A percentile compares a stretch with the other conserved stretches of the same genome.
Conservation (phyloP, 2,113 vertebrate genomes). For the Pseudonaja textilis region DNA sequence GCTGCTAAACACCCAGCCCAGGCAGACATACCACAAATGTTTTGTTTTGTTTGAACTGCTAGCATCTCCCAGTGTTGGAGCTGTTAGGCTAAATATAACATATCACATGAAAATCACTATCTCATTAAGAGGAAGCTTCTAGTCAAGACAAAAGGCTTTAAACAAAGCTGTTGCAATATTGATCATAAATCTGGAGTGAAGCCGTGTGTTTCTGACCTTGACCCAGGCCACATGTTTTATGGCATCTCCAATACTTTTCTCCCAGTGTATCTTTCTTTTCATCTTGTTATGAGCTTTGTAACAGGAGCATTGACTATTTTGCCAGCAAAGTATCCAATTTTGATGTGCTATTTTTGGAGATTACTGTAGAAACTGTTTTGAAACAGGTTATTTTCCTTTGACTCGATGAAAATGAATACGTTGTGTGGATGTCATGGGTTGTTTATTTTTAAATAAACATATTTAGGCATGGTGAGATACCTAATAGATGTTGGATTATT, state of each 20-base stretch:
- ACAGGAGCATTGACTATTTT: not conserved
- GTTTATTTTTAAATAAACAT: not conserved
- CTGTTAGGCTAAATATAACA: constrained; percentile 26
- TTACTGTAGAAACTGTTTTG: not conserved
- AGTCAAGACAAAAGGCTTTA: constrained; percentile 32
- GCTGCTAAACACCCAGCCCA: constrained; percentile 26
- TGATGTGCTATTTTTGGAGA: constrained; percentile 6
- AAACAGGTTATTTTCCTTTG: not conserved
- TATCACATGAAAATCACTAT: not conserved
- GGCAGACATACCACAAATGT: constrained; percentile 15
- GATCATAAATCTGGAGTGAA: constrained; percentile 30
- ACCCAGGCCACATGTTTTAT: constrained; percentile 29
- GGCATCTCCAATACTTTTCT: constrained; percentile 16
- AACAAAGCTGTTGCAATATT: constrained; percentile 10
- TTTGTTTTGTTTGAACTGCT: constrained; percentile 12
- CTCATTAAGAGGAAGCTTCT: constrained; percentile 39
- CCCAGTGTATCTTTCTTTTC: not conserved
- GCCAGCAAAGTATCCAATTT: not conserved
- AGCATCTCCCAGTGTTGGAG: constrained; percentile 14
- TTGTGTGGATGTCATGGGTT: not conserved
- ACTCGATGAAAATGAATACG: not conserved
- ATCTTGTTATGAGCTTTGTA: not conserved
- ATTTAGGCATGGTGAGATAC: not conserved
- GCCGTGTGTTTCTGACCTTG: constrained; percentile 43
- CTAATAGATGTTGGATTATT: not conserved